Evolutionary conservation across 2,797 vertebrate species (phyloP).

Genomic region (Enteromius viviparus): DNA sequence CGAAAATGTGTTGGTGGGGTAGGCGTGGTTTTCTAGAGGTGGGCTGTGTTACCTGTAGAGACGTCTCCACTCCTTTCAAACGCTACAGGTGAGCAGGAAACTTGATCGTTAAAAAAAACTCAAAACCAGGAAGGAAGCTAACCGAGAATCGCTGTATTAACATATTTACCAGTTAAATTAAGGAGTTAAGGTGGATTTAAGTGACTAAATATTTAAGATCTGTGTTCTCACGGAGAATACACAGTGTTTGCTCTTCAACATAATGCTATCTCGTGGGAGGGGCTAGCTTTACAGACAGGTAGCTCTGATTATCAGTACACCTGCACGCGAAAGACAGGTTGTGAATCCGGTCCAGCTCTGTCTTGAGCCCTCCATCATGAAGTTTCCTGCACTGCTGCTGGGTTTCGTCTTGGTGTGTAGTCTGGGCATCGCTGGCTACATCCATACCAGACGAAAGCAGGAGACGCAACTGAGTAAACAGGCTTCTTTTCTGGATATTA

Average conservation of each 20-base stretch:
- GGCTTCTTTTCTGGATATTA: constrained; percentile 61
- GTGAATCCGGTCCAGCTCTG: not conserved
- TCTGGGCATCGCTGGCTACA: constrained; percentile 55
- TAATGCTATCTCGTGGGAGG: constrained; percentile 14
- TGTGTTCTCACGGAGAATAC: not conserved
- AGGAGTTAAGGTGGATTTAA: not conserved
- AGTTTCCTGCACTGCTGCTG: constrained; percentile 41
- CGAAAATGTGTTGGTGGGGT: not conserved
- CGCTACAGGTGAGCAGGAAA: not conserved
- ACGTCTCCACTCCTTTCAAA: not conserved
- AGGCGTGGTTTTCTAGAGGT: constrained; percentile 55
- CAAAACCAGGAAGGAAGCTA: not conserved
- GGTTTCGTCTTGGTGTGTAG: constrained; percentile 7
- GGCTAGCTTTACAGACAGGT: constrained; percentile 29
- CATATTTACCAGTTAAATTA: not conserved
- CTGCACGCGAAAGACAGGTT: not conserved
- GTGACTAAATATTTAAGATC: too few species aligned
- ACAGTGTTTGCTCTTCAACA: not conserved
- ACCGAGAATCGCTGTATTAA: not conserved
- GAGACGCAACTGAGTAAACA: not conserved
- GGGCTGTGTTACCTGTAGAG: not conserved
- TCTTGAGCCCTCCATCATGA: constrained; percentile 65
- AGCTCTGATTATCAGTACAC: not conserved
- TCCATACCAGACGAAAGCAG: constrained; percentile 55
- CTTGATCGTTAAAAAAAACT: not conserved